phyloP scores from a whole-genome alignment of 2,113 vertebrate genomes.

The Tupaia tana region DNA sequence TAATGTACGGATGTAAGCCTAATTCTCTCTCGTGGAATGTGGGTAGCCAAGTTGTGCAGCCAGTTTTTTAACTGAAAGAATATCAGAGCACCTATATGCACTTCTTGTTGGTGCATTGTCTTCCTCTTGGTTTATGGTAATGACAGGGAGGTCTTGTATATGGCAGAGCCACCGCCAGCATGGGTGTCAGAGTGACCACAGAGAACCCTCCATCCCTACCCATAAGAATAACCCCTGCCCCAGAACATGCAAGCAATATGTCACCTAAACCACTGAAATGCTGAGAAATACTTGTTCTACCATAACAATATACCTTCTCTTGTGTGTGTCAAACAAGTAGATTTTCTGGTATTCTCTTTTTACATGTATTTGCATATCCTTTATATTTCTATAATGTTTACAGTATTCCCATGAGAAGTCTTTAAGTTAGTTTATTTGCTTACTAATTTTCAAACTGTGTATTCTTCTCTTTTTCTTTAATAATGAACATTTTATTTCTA shows the following conservation, averaged over 20 bases:
- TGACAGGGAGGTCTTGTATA: background rate
- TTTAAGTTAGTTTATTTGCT: background rate
- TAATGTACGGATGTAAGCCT: background rate
- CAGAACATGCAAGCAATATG: background rate
- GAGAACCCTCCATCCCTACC: background rate
- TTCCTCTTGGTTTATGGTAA: background rate
- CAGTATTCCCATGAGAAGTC: background rate
- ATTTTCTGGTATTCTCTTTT: background rate
- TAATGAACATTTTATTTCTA: background rate
- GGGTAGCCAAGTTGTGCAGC: background rate
- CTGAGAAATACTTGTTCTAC: background rate
- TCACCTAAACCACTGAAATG: background rate
- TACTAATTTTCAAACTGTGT: background rate
- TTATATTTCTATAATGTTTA: background rate
- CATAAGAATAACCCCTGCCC: background rate
- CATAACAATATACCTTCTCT: background rate
- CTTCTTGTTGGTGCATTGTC: background rate
- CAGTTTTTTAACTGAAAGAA: background rate
- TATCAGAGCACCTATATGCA: fast-evolving
- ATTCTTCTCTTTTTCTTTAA: background rate
- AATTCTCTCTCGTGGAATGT: background rate
- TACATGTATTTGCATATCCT: background rate
- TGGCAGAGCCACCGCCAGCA: background rate
- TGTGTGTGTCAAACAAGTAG: background rate
- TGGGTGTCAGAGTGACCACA: background rate